Base-by-base conservation (phyloP, 2,888 invertebrate species). In the Nomada lathburiana region DNA sequence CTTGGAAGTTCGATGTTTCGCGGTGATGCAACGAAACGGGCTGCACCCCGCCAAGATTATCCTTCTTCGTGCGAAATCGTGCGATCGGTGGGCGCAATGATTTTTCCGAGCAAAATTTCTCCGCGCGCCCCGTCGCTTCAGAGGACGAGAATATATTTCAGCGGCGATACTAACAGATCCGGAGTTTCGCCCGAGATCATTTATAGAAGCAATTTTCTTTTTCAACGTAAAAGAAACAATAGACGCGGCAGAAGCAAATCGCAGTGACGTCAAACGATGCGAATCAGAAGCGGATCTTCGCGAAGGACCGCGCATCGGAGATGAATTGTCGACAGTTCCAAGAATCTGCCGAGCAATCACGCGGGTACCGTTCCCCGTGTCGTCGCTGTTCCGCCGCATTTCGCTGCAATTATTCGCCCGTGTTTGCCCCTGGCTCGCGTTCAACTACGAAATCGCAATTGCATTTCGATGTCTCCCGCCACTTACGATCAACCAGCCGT, bases 281-380 rank as follows among this genome's bases (percentile, higher is more conserved):
- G 50, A 67, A 60, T 73, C 65, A 68, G 86, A 83, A 87, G 80
- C 86, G 86, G 76, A 85, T 74, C 36, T 36, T 36, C 65, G 84
- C 85, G 70, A 77, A 26, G 86, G 90, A 90, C 90, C 90, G 90
- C 90, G 90, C 90, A 88, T 90, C 76, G 88, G 70, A 75, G 84
- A 74, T 78, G 89, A 87, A 90, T 88, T 86, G 89, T 85, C 81
- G 86, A 75, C 82, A 78, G 87, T 90, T 90, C 90, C 83, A 72
- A 87, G 90, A 90, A 90, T 87, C 79, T 82, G 74, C 84, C 82
- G 82, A 77, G 86, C 85, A 83, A 84, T 89, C 87, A 53, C 71
- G 70, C 76, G 36, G 83, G 26, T 16, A 72, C 26, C 50, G 47
- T 42, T 26, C 29, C 44, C 29, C 60, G 83, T 52, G 83, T 60